These are phyloP conservation scores for Aphelenchoides fujianensis DNA, from an alignment of 1,140 invertebrate genomes.

Conservation along the genomic window DNA sequence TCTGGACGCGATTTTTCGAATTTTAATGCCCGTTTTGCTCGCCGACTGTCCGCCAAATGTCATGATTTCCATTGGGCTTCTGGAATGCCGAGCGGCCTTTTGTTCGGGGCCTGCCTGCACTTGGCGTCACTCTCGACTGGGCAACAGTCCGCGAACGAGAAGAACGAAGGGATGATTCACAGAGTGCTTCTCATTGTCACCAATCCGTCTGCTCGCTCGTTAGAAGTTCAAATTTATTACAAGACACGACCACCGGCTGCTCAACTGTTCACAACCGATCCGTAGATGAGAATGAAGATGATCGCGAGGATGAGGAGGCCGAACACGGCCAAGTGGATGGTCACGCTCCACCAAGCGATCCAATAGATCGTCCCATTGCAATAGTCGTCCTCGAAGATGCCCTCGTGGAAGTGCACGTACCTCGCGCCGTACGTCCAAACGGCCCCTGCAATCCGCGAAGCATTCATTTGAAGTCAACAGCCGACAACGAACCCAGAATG, in stretches of 20 bases:
- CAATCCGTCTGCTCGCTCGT: no score
- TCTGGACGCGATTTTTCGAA: no score
- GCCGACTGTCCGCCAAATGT: no score
- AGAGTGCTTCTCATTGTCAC: no score
- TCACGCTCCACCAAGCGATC: conserved; percentile 35
- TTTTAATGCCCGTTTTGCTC: no score
- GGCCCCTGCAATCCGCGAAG: conserved; percentile 23
- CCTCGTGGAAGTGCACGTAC: conserved; percentile 19
- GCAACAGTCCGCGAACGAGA: no score
- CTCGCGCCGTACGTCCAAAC: conserved; percentile 37
- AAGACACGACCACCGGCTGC: conserved; percentile 18
- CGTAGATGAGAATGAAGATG: conserved; percentile 36
- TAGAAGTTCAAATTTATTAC: no score
- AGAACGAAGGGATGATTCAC: no score
- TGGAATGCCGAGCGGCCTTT: no score
- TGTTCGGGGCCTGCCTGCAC: no score
- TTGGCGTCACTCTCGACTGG: no score
- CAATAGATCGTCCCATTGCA: conserved; percentile 33
- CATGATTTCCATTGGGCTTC: no score
- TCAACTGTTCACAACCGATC: conserved; percentile 23
- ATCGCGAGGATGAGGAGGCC: conserved; percentile 28
- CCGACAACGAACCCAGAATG: conserved; percentile 39
- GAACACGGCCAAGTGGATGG: conserved; percentile 29
- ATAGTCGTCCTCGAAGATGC: conserved; percentile 38
- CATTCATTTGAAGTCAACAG: conserved; percentile 15